Evolutionary conservation across 2,113 vertebrate genomes (phyloP).

Genomic region (Sphaerodactylus townsendi): DNA sequence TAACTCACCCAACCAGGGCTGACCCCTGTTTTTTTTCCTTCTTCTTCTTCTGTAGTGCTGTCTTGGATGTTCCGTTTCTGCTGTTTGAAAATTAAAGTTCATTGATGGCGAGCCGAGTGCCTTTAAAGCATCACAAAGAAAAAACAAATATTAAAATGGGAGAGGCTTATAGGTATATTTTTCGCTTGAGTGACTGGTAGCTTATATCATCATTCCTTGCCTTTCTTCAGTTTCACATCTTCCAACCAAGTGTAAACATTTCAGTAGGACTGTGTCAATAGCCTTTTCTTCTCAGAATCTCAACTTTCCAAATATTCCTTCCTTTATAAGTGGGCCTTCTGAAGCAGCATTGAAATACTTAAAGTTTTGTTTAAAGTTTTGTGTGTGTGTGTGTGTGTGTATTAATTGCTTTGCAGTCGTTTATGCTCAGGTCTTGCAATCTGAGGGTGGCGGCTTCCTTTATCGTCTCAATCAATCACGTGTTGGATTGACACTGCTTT

Average conservation of each 20-base stretch:
- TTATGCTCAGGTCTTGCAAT: too few species aligned
- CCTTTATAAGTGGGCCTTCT: not conserved
- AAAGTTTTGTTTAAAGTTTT: not conserved
- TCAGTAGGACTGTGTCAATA: conserved; percentile 18
- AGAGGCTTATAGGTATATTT: conserved; percentile 44
- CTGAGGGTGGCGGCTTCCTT: too few species aligned
- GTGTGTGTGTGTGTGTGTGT: too few species aligned
- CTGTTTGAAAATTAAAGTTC: conserved; percentile 64
- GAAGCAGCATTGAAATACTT: conserved; percentile 7
- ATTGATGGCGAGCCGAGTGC: conserved; percentile 51
- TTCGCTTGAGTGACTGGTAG: conserved; percentile 44
- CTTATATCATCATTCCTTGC: conserved; percentile 30
- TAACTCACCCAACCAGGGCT: conserved; percentile 25
- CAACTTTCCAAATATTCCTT: conserved; percentile 37
- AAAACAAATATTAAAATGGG: conserved; percentile 57
- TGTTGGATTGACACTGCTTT: too few species aligned
- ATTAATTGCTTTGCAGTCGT: too few species aligned
- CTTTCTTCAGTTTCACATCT: conserved; percentile 40
- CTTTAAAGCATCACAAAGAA: conserved; percentile 43
- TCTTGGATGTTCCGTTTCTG: conserved; percentile 60
- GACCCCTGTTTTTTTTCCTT: conserved; percentile 42
- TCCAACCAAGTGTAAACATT: conserved; percentile 29
- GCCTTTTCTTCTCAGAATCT: conserved; percentile 37
- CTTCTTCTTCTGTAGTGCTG: conserved; percentile 23
- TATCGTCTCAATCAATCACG: too few species aligned